Evolutionary conservation across 2,113 vertebrate species (phyloP), one percentile per base, ranked within the genome.

Genomic region (Cyanoramphus novaezelandiae): DNA sequence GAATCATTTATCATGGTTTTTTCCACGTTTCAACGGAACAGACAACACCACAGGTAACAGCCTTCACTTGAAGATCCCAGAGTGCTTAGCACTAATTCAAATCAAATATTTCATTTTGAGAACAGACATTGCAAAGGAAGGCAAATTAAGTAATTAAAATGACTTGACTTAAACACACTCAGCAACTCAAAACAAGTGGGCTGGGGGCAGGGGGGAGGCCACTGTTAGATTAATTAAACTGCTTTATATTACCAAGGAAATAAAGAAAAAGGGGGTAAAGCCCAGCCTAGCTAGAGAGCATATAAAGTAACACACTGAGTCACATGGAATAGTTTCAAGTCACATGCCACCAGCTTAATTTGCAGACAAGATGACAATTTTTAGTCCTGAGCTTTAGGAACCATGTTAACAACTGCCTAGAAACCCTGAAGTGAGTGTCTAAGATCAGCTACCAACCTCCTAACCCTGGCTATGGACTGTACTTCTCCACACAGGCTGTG

Each of bases 401-500:
- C 7, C 23, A 3, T 21, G 17, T 24, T 60, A 93, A 69, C 41
- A 88, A 13, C 52, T 49, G 18, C n/a, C 43, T 43, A 63, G 50
- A 91, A 92, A 62, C 55, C 24, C 47, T 81, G 69, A 50, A 43
- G 12, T n/a, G 69, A 62, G 41, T 11, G 20, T 43, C 16, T 68
- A 39, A 62, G 35, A 37, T 46, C 19, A 59, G 20, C 43, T 46
- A 27, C 19, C 21, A 11, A 1, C 11, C 35, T 71, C 53, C 39
- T 27, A 49, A n/a, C 16, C 33, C 52, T 72, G 35, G 33, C 39
- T 43, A 35, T 35, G 57, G 33, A 28, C 37, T 25, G 39, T 1
- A 10, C 5, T 46, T 75, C 72, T 64, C 35, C 0, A 0, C 10
- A 5, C 0, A 13, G 49, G 62, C 62, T 71, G 7, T 1, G 3